Percentiles rank a stretch among this genome's conserved stretches.
Evolutionary conservation across 1,140 invertebrate genomes (phyloP).

Genomic region (Bombus waltoni): DNA sequence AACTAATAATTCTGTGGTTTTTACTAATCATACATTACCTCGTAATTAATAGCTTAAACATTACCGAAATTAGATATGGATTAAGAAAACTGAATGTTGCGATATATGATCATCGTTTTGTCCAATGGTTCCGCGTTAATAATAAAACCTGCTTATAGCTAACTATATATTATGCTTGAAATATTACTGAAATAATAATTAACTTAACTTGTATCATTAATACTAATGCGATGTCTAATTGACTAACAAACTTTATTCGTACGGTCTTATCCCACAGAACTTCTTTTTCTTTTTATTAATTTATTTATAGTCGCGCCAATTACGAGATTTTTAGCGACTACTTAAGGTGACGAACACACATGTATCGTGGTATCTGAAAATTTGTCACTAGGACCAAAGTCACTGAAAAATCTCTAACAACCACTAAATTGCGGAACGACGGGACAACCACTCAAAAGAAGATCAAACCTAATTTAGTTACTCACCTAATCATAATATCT

Average conservation of each 20-base stretch:
- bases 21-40: too few species aligned
- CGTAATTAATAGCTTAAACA: too few species aligned
- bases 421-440: background rate
- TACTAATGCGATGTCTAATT: background rate
- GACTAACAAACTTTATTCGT: too few species aligned
- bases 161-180: background rate
- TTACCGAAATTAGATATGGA: background rate
- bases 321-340: too few species aligned
- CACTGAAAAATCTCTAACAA: background rate
- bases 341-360: too few species aligned
- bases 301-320: too few species aligned
- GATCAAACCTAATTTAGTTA: slow-evolving; percentile 14
- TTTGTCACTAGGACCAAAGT: background rate
- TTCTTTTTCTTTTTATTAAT: too few species aligned
- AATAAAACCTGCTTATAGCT: background rate
- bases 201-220: background rate
- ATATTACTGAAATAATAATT: background rate
- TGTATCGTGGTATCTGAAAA: too few species aligned
- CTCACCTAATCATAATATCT: slow-evolving; percentile 83
- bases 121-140: background rate
- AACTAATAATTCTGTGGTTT: too few species aligned
- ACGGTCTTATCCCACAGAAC: too few species aligned
- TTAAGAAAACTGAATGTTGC: background rate
- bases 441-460: background rate
- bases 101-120: background rate